These are phyloP conservation scores for Python bivittatus DNA, from an alignment of 2,113 vertebrate species.

Conservation along the genomic window DNA sequence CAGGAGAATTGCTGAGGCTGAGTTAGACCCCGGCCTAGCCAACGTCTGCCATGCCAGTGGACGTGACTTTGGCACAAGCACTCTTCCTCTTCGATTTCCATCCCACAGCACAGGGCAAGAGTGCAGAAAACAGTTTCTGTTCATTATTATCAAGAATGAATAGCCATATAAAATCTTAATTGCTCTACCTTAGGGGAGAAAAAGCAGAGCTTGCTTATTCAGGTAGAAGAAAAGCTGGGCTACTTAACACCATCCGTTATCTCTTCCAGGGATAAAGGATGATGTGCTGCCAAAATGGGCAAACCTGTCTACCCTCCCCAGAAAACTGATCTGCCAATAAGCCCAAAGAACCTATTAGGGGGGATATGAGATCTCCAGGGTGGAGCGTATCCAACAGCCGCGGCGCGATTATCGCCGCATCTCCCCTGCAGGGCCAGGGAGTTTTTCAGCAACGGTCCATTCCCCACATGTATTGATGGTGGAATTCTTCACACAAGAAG, in stretches of 20 bases:
- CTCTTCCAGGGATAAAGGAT: conserved; percentile 8
- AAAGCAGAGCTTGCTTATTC: conserved; percentile 55
- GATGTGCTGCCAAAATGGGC: not conserved
- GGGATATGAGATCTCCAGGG: not conserved
- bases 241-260: not conserved
- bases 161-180: conserved; percentile 63
- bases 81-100: conserved; percentile 34
- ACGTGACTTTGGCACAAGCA: not conserved
- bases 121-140: conserved; percentile 43
- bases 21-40: not conserved
- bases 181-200: conserved; percentile 54
- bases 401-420: not conserved
- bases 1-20: not conserved
- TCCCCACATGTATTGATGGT: not conserved
- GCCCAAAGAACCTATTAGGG: conserved; percentile 28
- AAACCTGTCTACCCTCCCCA: not conserved
- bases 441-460: conserved; percentile 20
- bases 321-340: conserved; percentile 3
- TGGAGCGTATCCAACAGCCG: not conserved
- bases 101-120: conserved; percentile 55
- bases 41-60: not conserved
- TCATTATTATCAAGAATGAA: conserved; percentile 60
- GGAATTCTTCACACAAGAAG: conserved; percentile 39
- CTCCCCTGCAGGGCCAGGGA: conserved; percentile 7
- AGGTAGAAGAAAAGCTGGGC: conserved; percentile 26